Base-by-base conservation (phyloP, 1,140 invertebrate genomes). In the Lepidurus arcticus region DNA sequence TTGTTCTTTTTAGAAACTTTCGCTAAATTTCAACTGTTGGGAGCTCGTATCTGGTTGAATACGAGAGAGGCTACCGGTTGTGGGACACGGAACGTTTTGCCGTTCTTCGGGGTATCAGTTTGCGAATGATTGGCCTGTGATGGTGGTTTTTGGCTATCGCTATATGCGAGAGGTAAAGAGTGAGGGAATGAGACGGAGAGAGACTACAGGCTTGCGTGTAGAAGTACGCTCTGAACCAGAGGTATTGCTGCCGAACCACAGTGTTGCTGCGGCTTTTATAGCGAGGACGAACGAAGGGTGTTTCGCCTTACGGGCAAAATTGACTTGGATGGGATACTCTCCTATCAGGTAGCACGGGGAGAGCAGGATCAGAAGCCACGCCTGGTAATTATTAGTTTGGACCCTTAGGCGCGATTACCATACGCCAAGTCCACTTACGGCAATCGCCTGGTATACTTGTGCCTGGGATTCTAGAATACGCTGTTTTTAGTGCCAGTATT, bases 181-280 rank as follows among this genome's bases (percentile, higher is more conserved):
- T 34, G 4, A 34, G 34, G 4, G 34, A 34, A 34, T 34, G 34
- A 34, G 34, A 34, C 34, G 4, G 34, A 34, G 34, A 26, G 26
- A 34, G 34, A 34, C 34, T 34, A 34, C 34, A 34, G 34, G 34
- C 34, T 34, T 34, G 3, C 34, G 34, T 65, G 53, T 65, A 65
- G 53, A 13, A 13, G 53, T 65, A 65, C 53, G 53, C 53, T 65
- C 53, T 65, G 53, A 13, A 65, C 16, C 53, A 16, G 53, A 65
- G 53, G 53, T 65, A 65, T 65, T 65, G 53, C 53, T 65, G 53
- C 53, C 53, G 9, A n/a, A 65, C 16, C 53, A 65, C 53, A 13
- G 47, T 65, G 53, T 65, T 65, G 53, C 53, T 65, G 53, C 21
- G 53, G 53, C 53, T 65, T 65, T 65, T 65, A 65, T 65, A 65